phyloP scores from a whole-genome alignment of 2,113 vertebrate genomes.

The Chrysemys picta region DNA sequence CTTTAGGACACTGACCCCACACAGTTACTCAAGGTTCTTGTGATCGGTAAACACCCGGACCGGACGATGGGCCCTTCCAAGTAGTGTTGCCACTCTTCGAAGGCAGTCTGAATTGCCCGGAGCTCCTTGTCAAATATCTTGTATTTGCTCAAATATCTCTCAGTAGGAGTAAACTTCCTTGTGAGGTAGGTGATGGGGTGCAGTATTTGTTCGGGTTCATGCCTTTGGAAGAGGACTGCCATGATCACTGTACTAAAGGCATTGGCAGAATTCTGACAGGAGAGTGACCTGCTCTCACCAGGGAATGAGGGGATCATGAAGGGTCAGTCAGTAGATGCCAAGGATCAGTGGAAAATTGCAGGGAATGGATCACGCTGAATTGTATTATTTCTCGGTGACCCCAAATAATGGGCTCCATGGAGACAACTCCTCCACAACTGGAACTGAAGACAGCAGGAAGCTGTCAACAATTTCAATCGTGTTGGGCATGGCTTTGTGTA shows the following conservation, averaged over 20 bases:
- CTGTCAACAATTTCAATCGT: no score
- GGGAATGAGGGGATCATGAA: neutral
- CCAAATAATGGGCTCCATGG: no score
- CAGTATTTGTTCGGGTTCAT: neutral
- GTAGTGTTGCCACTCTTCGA: neutral
- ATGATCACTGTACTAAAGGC: neutral
- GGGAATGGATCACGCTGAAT: no score
- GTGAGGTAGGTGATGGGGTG: neutral
- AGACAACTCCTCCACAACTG: no score
- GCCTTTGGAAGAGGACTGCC: neutral
- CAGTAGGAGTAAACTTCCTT: neutral
- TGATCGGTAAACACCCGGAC: neutral
- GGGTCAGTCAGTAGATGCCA: no score
- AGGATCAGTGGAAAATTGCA: neutral
- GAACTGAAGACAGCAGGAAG: no score
- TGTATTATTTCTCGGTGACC: no score
- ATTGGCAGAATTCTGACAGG: neutral
- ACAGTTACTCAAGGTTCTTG: neutral
- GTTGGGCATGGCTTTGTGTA: no score
- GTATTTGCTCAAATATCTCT: neutral
- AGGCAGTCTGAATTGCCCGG: neutral
- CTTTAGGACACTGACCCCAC: neutral
- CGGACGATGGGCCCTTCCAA: neutral
- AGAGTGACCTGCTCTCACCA: neutral
- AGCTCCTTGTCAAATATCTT: neutral